Percentiles rank a stretch among this genome's conserved stretches.
Evolutionary conservation across 2,113 vertebrate species (phyloP).

Genomic region (Macquaria ambigua): DNA sequence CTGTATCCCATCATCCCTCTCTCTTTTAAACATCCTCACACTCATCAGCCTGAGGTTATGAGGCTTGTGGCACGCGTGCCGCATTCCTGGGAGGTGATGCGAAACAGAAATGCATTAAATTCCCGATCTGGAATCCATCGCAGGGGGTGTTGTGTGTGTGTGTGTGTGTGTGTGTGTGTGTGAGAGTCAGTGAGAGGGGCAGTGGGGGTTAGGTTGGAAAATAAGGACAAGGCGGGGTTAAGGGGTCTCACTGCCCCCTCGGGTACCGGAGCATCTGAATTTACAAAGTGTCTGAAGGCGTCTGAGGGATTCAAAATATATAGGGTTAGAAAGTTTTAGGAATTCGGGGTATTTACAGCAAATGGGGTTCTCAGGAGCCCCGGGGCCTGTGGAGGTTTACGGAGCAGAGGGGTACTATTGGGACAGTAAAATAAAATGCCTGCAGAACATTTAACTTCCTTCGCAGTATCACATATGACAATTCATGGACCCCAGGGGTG

Average conservation of each 20-base stretch:
- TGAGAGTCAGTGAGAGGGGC: background rate
- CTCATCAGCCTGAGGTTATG: conserved; percentile 78
- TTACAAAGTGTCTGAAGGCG: conserved; percentile 45
- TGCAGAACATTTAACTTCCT: conserved; percentile 66
- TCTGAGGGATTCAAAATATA: conserved; percentile 68
- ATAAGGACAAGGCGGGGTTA: conserved; percentile 33
- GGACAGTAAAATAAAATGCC: conserved; percentile 62
- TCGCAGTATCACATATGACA: conserved; percentile 59
- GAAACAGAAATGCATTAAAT: conserved; percentile 85
- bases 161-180: conserved; percentile 1
- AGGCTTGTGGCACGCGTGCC: conserved; percentile 81
- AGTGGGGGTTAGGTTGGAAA: conserved; percentile 12
- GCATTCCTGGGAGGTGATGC: conserved; percentile 84
- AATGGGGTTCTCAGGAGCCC: conserved; percentile 29
- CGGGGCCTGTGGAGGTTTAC: conserved; percentile 38
- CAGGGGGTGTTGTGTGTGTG: conserved; percentile 64
- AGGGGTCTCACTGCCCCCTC: conserved; percentile 53
- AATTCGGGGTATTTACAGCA: conserved; percentile 66
- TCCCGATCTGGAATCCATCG: conserved; percentile 85
- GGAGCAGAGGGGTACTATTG: conserved; percentile 41
- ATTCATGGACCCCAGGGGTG: conserved; percentile 71
- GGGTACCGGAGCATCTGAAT: conserved; percentile 52
- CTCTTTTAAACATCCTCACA: conserved; percentile 80
- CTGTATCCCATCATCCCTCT: conserved; percentile 84
- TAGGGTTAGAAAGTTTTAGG: conserved; percentile 53